Percentiles rank a stretch among this genome's conserved stretches.
Evolutionary conservation across 2,113 vertebrate species (phyloP).

Genomic region (Muntiacus muntjak): DNA sequence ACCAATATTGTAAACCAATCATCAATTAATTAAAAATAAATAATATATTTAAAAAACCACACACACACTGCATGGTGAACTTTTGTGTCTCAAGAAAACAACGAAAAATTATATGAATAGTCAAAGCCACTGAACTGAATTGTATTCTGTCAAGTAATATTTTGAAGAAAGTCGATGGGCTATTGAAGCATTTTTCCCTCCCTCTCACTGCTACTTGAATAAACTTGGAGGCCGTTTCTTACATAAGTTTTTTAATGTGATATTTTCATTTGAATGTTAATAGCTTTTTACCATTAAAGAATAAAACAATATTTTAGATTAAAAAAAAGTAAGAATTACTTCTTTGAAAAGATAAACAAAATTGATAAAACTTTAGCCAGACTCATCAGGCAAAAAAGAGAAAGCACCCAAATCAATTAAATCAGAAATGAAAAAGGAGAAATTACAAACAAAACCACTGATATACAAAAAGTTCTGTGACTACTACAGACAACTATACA

Average conservation of each 20-base stretch:
- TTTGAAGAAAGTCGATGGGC: constrained; percentile 73
- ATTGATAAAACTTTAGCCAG: background rate
- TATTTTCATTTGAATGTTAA: constrained; percentile 74
- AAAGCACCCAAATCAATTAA: background rate
- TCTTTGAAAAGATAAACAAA: background rate
- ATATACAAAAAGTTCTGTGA: background rate
- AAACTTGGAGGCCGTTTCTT: constrained; percentile 77
- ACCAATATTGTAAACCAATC: background rate
- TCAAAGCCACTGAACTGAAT: constrained; percentile 81
- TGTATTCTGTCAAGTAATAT: constrained; percentile 77
- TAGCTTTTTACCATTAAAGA: constrained; percentile 83
- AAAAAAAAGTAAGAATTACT: background rate
- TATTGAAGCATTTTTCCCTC: constrained; percentile 64
- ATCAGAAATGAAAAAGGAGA: background rate
- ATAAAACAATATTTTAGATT: constrained; percentile 87
- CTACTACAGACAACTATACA: background rate
- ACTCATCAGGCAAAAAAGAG: background rate
- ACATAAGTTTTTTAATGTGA: constrained; percentile 77
- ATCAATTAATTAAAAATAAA: background rate
- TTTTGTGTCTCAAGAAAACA: constrained; percentile 82
- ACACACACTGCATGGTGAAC: constrained; percentile 72
- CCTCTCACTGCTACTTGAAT: constrained; percentile 72
- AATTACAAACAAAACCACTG: background rate
- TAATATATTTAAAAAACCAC: background rate
- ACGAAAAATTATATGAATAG: constrained; percentile 87